Base-by-base conservation (phyloP, 2,797 vertebrate genomes). In the Gypaetus barbatus region DNA sequence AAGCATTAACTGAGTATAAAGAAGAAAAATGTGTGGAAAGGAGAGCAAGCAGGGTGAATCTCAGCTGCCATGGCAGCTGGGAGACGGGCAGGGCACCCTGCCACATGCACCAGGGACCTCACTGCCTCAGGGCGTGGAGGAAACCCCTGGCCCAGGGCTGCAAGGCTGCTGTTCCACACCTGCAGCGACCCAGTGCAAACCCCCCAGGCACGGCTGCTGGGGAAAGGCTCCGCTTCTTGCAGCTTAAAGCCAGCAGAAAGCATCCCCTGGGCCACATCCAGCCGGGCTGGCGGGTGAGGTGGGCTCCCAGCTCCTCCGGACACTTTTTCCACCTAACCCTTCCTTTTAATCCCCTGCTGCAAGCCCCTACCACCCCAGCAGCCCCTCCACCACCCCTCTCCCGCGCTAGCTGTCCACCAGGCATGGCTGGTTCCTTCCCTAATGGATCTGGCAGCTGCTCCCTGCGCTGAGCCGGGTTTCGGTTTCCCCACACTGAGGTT, bases 371-470 rank as follows among this genome's bases (percentile, higher is more conserved):
- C n/a, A 65, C 43, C 30, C 13, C 4, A 2, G 35, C 63, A 35
- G 41, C 63, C 46, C 17, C 31, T 60, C 52, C 52, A 13, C 14
- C 11, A 0, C 37, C 30, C 23, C 46, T 66, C 43, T 87, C 64
- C 78, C 3, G 3, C 1, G 7, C 24, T 19, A 10, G 6, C 44
- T 2, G 1, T 70, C 71, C 70, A 58, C 56, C 46, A 84, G 66
- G 63, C 90, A 48, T 9, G 24, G 63, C 57, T 19, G 65, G n/a
- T 49, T 84, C 89, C 58, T 71, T 58, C 70, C 81, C 81, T 93
- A 94, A 96, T 93, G 93, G 84, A 93, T 96, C 84, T 33, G 79
- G 81, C 95, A 96, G 95, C 92, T 86, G 89, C 73, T 89, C 73
- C 90, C 71, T 23, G 46, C 3, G 1, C 78, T 19, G 74, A 93